These are phyloP conservation scores for Harpagus bidentatus DNA, from an alignment of 2,113 vertebrate genomes.

Conservation along the genomic window DNA sequence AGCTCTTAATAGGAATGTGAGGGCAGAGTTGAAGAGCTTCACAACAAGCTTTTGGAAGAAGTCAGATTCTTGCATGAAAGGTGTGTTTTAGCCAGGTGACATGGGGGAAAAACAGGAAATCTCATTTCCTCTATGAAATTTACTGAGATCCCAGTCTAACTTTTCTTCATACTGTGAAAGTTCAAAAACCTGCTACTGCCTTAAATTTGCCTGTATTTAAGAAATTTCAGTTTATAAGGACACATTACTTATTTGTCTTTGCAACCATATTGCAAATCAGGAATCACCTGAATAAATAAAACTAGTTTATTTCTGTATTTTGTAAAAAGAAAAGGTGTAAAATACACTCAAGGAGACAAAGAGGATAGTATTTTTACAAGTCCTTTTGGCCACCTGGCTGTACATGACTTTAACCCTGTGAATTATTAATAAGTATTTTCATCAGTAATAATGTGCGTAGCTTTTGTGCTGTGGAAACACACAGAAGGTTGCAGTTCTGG, in stretches of 20 bases:
- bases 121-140: not conserved
- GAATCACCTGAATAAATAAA: not conserved
- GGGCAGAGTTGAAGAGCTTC: not conserved
- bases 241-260: not conserved
- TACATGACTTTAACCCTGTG: not conserved
- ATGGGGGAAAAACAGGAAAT: not conserved
- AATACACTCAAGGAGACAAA: not conserved
- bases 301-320: not conserved
- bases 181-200: not conserved
- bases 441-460: not conserved
- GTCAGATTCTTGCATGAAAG: not conserved
- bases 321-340: not conserved
- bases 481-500: not conserved
- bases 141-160: not conserved
- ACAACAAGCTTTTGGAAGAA: not conserved
- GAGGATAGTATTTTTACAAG: not conserved
- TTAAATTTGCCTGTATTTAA: not conserved
- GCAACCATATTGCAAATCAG: not conserved
- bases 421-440: conserved; percentile 12
- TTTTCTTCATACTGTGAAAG: not conserved
- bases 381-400: not conserved
- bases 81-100: not conserved
- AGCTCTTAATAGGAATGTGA: not conserved
- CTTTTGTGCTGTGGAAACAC: not conserved
- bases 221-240: not conserved